Conservation (phyloP, 1,140 invertebrate genomes). For the Arion vulgaris region DNA sequence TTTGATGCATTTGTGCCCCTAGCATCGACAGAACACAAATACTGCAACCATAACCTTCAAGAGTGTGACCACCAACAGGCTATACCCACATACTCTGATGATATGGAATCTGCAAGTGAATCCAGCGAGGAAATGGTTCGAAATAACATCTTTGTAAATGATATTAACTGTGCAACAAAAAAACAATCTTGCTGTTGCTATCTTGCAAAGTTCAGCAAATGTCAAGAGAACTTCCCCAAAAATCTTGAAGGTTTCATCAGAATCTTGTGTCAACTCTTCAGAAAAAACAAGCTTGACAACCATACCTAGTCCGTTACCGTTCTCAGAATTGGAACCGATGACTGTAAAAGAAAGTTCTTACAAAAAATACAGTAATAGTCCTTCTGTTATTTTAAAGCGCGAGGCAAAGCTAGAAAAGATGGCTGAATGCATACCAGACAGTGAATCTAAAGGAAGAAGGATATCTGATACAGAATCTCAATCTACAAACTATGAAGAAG, state of each 20-base stretch:
- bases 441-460: neutral
- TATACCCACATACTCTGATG: neutral
- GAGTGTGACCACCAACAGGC: neutral
- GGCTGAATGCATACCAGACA: neutral
- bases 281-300: neutral
- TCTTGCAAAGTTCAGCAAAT: neutral
- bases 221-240: neutral
- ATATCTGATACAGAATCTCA: neutral
- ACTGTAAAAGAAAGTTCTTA: neutral
- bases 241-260: neutral
- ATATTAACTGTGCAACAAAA: neutral
- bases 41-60: neutral
- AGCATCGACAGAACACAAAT: neutral
- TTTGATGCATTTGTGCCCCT: constrained; percentile 22
- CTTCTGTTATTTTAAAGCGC: constrained; percentile 16
- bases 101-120: neutral
- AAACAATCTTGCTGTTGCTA: neutral
- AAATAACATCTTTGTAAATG: neutral
- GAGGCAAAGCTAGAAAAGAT: constrained; percentile 14
- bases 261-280: neutral
- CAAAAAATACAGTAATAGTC: neutral
- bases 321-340: neutral
- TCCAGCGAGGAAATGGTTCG: neutral
- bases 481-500: neutral
- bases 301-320: neutral